These are phyloP conservation scores for Bombyx mandarina DNA, from an alignment of 1,140 invertebrate genomes.

Conservation along the genomic window DNA sequence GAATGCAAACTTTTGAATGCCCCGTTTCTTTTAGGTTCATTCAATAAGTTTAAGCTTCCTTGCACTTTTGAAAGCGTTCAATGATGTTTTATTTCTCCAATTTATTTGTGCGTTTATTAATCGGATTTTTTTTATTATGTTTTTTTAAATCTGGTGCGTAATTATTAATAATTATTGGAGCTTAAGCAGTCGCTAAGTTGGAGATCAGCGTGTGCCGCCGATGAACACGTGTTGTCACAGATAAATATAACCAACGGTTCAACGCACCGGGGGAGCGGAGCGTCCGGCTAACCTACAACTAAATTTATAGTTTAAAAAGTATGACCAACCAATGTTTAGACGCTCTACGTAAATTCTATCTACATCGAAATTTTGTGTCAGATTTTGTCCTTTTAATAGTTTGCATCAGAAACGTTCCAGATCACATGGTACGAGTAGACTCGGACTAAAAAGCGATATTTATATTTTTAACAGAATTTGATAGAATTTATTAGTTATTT, in stretches of 20 bases:
- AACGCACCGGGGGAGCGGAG: slow-evolving; percentile 51
- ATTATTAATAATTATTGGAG: slow-evolving; percentile 21
- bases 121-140: not conserved
- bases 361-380: not conserved
- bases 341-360: too few relatives aligned
- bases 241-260: slow-evolving; percentile 66
- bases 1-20: slow-evolving; percentile 29
- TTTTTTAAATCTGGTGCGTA: not conserved
- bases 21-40: slow-evolving; percentile 12
- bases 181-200: slow-evolving; percentile 26
- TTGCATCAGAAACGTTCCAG: not conserved
- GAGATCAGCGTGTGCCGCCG: slow-evolving; percentile 24
- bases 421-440: too few relatives aligned
- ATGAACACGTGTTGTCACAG: slow-evolving; percentile 58
- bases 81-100: too few relatives aligned
- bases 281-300: slow-evolving; percentile 48
- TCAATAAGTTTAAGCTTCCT: slow-evolving; percentile 6
- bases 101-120: too few relatives aligned
- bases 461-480: too few relatives aligned
- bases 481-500: too few relatives aligned
- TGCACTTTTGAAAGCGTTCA: not conserved
- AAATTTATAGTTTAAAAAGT: too few relatives aligned
- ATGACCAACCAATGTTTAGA: too few relatives aligned
- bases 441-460: too few relatives aligned
- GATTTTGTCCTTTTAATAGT: not conserved